Evolutionary conservation across 2,797 vertebrate genomes (phyloP).

Genomic region (Ara ararauna): DNA sequence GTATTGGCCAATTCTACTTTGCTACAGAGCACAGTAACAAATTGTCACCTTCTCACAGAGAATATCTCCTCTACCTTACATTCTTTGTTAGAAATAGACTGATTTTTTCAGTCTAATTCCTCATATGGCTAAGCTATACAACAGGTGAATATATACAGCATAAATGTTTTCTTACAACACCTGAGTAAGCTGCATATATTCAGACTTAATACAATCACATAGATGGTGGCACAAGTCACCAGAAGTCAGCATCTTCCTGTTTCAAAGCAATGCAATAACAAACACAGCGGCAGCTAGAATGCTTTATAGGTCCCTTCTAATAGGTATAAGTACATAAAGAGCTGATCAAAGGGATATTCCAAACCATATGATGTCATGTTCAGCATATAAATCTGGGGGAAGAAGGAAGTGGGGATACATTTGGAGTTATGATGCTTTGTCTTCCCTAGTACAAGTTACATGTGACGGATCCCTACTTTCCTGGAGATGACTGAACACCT

Average conservation of each 20-base stretch:
- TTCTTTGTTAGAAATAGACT: not conserved
- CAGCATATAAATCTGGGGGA: not conserved
- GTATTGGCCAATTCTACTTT: not conserved
- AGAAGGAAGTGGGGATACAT: not conserved
- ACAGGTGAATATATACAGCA: not conserved
- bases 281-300: not conserved
- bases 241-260: conserved; percentile 7
- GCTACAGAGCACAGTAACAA: not conserved
- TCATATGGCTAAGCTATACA: not conserved
- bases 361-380: not conserved
- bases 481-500: not conserved
- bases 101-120: not conserved
- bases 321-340: not conserved
- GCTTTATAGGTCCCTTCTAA: not conserved
- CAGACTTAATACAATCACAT: conserved; percentile 9
- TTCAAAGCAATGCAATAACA: conserved; percentile 18
- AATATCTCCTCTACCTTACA: not conserved
- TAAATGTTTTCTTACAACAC: not conserved
- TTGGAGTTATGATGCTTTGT: not conserved
- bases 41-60: not conserved
- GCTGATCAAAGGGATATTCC: not conserved
- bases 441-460: not conserved
- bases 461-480: not conserved
- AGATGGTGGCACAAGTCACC: not conserved
- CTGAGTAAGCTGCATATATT: not conserved